Evolutionary conservation across 2,888 invertebrate species (phyloP).

Genomic region (Graphium colonna): DNA sequence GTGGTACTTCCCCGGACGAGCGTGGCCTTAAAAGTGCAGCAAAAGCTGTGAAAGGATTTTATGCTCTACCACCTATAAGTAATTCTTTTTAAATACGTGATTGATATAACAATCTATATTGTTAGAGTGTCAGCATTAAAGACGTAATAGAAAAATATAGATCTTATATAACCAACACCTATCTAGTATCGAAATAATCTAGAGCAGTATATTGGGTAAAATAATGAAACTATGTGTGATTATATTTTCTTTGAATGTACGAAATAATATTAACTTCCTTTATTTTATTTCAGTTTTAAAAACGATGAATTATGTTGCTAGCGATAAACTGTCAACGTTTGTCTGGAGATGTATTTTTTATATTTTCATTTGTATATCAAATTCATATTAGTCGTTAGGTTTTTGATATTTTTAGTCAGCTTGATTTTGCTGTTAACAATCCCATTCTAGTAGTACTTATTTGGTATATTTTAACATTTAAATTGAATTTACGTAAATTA

Average conservation of each 20-base stretch:
- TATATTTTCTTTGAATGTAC: neutral
- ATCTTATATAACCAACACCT: slow-evolving; percentile 14
- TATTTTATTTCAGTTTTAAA: neutral
- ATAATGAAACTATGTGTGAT: neutral
- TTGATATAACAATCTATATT: too few species aligned
- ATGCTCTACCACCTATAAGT: too few species aligned
- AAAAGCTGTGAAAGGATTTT: too few species aligned
- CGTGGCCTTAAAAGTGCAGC: too few species aligned
- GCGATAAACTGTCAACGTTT: neutral
- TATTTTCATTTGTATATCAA: neutral
- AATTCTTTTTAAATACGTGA: too few species aligned
- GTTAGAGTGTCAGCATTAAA: too few species aligned
- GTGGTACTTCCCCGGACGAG: too few species aligned
- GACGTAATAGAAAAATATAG: too few species aligned
- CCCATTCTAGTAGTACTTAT: neutral
- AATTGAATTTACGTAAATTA: too few species aligned
- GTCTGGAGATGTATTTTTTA: neutral
- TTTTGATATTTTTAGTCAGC: neutral
- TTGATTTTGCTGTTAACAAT: neutral
- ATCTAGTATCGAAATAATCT: neutral
- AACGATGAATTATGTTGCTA: neutral
- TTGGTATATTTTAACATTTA: too few species aligned
- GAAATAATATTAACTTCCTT: neutral
- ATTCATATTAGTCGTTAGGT: slow-evolving; percentile 9
- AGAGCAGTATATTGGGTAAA: neutral